Base-by-base conservation (phyloP, 2,888 invertebrate genomes). In the Parnassius smintheus region DNA sequence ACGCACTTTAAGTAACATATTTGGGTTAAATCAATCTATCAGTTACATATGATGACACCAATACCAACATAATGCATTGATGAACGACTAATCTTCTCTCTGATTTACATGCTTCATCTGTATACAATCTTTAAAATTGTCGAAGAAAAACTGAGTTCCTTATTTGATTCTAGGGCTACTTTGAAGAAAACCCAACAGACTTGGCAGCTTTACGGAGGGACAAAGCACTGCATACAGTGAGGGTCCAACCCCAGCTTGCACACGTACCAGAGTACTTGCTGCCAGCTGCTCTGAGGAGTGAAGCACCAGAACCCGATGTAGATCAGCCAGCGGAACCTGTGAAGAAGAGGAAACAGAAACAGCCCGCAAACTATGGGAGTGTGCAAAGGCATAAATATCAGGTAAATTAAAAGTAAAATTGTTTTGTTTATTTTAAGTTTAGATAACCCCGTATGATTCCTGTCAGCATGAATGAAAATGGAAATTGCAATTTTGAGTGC, bases 251-350 rank as follows among this genome's bases (percentile, higher is more conserved):
- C 1, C 98, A 98, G 84, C 86, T 99, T 66, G 94, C 96, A 41
- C 95, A 98, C 81, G 96, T 99, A 0, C 99, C 99, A 0, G 98
- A 98, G 59, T 99, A 99, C 80, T 94, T 98, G 70, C 92, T 98
- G 1, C 98, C 98, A 0, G 93, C 94, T 1, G 94, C 96, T 0
- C 83, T 98, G 56, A 95, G 96, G 77, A 93, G 92, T 66, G 87
- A 96, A 18, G 92, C 94, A 7, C 91, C 92, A 1, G 92, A 93
- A 35, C 81, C 79, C 2, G 81, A 77, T 0, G 74, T 73, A 57
- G 85, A 82, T 0, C 68, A 3, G 72, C 71, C 2, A 68, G 70
- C 8, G 2, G 74, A 72, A 1, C 78, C 76, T 0, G 70, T 78
- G 2, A 85, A 85, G 74, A 91, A 88, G 72, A 81, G 79, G 74